Evolutionary conservation across 2,888 invertebrate genomes (phyloP).

Genomic region (Cryptophagus acutangulus): DNA sequence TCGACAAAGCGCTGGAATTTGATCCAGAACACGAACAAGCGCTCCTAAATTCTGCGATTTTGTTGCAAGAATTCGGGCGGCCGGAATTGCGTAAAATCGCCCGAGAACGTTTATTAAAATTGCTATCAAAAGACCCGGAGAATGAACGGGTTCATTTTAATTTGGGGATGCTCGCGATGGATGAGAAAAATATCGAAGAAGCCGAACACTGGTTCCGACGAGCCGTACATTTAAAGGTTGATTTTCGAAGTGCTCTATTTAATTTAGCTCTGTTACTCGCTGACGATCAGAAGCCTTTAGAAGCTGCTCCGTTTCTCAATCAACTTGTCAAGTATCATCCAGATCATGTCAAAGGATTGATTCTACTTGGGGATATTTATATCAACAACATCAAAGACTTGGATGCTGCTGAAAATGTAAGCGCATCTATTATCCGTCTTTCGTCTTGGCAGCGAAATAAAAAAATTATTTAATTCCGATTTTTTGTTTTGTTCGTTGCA

Average conservation of each 20-base stretch:
- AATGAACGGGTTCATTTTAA: slow-evolving; percentile 94
- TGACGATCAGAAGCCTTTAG: slow-evolving; percentile 80
- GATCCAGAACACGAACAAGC: slow-evolving; percentile 95
- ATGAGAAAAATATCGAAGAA: slow-evolving; percentile 80
- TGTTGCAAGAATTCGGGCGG: slow-evolving; percentile 84
- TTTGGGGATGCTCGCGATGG: slow-evolving; percentile 95
- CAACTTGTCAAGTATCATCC: slow-evolving; percentile 88
- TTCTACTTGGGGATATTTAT: slow-evolving; percentile 91
- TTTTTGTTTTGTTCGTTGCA: slow-evolving; percentile 46
- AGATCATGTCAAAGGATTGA: slow-evolving; percentile 90
- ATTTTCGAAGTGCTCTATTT: slow-evolving; percentile 90
- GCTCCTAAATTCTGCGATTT: slow-evolving; percentile 88
- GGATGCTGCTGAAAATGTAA: slow-evolving; percentile 88
- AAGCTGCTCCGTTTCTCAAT: slow-evolving; percentile 88
- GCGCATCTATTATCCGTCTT: slow-evolving; percentile 34
- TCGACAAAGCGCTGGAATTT: slow-evolving; percentile 87
- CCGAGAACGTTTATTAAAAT: slow-evolving; percentile 71
- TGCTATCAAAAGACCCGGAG: slow-evolving; percentile 69
- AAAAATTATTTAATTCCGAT: not conserved
- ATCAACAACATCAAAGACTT: slow-evolving; percentile 92
- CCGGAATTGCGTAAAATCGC: slow-evolving; percentile 75
- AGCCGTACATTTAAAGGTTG: slow-evolving; percentile 56
- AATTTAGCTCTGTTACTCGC: slow-evolving; percentile 87
- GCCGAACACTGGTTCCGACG: slow-evolving; percentile 85
- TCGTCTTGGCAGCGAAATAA: slow-evolving; percentile 1